A percentile compares a stretch with the other conserved stretches of the same genome.
Evolutionary conservation across 2,113 vertebrate species (phyloP).

Genomic region (Podarcis cretensis): DNA sequence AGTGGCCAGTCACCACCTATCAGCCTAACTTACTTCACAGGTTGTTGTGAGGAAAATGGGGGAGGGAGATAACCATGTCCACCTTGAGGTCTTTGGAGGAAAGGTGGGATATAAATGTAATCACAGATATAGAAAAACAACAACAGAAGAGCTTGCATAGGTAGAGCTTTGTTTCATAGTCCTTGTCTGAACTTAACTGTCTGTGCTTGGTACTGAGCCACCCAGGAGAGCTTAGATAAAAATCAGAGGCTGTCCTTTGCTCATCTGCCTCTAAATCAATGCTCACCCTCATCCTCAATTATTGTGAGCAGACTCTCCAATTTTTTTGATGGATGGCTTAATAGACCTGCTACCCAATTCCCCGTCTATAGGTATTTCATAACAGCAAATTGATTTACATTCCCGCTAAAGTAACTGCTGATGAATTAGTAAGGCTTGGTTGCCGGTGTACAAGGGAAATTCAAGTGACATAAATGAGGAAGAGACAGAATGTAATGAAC

Average conservation of each 20-base stretch:
- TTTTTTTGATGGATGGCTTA: slow-evolving; percentile 40
- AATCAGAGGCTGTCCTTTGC: slow-evolving; percentile 37
- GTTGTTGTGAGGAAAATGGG: no score
- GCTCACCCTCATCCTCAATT: slow-evolving; percentile 32
- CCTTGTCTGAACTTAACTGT: slow-evolving; percentile 42
- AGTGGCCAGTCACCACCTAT: no score
- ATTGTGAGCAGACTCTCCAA: slow-evolving; percentile 29
- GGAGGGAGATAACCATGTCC: no score
- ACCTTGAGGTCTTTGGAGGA: no score
- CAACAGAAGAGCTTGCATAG: not conserved
- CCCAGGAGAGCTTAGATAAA: slow-evolving; percentile 54
- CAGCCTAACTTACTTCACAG: no score
- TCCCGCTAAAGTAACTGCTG: slow-evolving; percentile 31
- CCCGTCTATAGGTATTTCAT: slow-evolving; percentile 27
- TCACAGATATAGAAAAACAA: no score
- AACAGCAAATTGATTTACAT: slow-evolving; percentile 43
- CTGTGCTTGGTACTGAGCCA: slow-evolving; percentile 55
- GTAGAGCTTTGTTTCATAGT: not conserved
- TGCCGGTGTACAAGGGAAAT: slow-evolving; percentile 27
- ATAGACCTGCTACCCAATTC: slow-evolving; percentile 44
- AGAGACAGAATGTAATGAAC: not conserved
- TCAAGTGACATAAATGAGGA: slow-evolving; percentile 21
- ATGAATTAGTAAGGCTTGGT: not conserved
- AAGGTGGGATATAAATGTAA: no score
- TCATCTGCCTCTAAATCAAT: slow-evolving; percentile 59